Base-by-base conservation (phyloP, 2,113 vertebrate genomes). In the Chitala chitala region DNA sequence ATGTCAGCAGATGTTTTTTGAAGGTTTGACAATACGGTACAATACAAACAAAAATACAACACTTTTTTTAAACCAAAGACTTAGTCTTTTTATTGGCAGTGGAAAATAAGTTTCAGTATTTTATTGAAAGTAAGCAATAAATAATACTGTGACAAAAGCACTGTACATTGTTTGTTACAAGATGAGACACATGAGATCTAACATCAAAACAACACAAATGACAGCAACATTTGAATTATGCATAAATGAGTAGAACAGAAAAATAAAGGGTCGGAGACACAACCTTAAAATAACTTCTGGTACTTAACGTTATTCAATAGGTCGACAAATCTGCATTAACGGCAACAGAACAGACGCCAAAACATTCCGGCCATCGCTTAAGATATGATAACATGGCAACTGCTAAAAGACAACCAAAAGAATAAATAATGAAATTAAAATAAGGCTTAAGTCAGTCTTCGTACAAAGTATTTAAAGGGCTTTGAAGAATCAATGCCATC, bases 61-160 rank as follows among this genome's bases (percentile, higher is more conserved):
- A 33, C 7, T 59, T 61, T 61, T 59, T 75, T 75, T 50, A 80
- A 71, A n/a, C n/a, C 78, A 63, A 77, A 85, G 76, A 78, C 69
- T 83, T 58, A 81, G 79, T 79, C 78, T 78, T 88, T 90, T 88
- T 84, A 91, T 82, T 92, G 93, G 94, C 94, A 93, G 93, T 94
- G 92, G 88, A 94, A 96, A 94, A 94, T 86, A 88, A 82, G 93
- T 93, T 94, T 94, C 94, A 93, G 94, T 90, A 95, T 92, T 98
- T 98, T 98, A 97, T 95, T 96, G 95, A 95, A 94, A 95, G 93
- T 93, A 94, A 94, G 93, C 93, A 98, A 98, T 98, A 98, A 99
- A 98, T 98, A 98, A 98, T 95, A 96, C 94, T 96, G 95, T 98
- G 96, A 95, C 98, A 96, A 98, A 98, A 94, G 94, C 91, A 91